Evolutionary conservation across 2,797 vertebrate species (phyloP), one percentile per base, ranked within the genome.

Genomic region (Numenius phaeopus): DNA sequence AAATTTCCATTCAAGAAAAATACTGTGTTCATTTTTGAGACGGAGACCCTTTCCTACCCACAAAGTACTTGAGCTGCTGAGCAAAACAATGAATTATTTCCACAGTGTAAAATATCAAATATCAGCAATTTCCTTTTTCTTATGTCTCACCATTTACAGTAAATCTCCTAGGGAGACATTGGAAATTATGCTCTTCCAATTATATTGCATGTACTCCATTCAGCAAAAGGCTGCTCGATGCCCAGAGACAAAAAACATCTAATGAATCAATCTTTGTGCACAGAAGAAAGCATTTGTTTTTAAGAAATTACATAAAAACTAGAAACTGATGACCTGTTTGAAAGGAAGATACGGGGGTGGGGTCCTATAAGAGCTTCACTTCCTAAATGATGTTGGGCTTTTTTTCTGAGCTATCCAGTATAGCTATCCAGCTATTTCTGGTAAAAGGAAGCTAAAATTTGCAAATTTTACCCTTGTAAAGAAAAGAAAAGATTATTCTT

Each of bases 201-300:
- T 65, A 65, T 70, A 49, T 37, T 86, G 52, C 65, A 44, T 70
- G 76, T 69, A 40, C 21, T 88, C 69, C 32, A 27, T 92, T 93
- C 89, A 78, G 44, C 64, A 46, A 46, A 86, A 85, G 40, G 37
- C 70, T 77, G 27, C 61, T 83, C 69, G 40, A 30, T 62, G 75
- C 61, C 70, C 83, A 55, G 76, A 93, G 57, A 80, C 42, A 87
- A 83, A 46, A 73, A 75, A 9, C 37, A 39, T 83, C 52, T 75
- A 66, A 93, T 90, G 69, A 96, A 93, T 95, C 80, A 30, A 77
- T 78, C 80, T 61, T 88, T 83, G 69, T 94, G 57, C 44, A 39
- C 47, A 71, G 64, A 34, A 58, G 50, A 79, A 69, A 69, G 66
- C 30, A 17, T 34, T 23, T 32, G 24, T 17, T 46, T 71, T 59